Conservation (phyloP, 2,113 vertebrate genomes). For the Coptodon bakossiorum region DNA sequence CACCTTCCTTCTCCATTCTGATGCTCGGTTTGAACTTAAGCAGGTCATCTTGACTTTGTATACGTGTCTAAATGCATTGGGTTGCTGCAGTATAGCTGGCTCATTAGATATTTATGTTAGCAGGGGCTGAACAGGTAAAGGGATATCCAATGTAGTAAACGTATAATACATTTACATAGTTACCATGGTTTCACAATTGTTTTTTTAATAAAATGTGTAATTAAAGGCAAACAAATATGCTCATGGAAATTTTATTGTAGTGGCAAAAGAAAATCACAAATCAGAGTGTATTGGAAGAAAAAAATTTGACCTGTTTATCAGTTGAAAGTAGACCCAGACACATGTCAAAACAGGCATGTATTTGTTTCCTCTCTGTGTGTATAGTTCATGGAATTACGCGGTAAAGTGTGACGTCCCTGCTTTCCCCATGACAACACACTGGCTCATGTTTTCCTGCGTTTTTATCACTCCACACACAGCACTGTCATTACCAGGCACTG, state of each 20-base stretch:
- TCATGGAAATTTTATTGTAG: background rate
- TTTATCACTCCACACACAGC: constrained; percentile 12
- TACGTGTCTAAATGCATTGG: background rate
- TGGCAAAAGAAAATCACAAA: background rate
- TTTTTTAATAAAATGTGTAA: background rate
- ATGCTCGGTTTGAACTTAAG: background rate
- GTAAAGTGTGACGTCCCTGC: background rate
- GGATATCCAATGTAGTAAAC: background rate
- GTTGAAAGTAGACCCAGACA: background rate
- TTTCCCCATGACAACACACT: background rate
- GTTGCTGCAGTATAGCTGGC: background rate
- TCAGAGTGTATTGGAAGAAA: background rate
- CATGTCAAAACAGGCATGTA: background rate
- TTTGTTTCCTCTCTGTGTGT: background rate
- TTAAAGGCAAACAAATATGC: background rate
- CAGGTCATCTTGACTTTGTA: background rate
- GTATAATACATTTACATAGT: background rate
- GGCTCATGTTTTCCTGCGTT: background rate
- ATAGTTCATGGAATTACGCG: background rate
- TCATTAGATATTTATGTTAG: background rate
- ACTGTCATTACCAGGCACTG: constrained; percentile 1
- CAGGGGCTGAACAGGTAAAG: background rate
- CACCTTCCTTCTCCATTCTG: background rate
- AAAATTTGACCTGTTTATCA: background rate
- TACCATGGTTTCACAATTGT: background rate